A percentile compares a stretch with the other conserved stretches of the same genome.
Evolutionary conservation across 2,113 vertebrate species (phyloP).

Genomic region (Myxocyprinus asiaticus): DNA sequence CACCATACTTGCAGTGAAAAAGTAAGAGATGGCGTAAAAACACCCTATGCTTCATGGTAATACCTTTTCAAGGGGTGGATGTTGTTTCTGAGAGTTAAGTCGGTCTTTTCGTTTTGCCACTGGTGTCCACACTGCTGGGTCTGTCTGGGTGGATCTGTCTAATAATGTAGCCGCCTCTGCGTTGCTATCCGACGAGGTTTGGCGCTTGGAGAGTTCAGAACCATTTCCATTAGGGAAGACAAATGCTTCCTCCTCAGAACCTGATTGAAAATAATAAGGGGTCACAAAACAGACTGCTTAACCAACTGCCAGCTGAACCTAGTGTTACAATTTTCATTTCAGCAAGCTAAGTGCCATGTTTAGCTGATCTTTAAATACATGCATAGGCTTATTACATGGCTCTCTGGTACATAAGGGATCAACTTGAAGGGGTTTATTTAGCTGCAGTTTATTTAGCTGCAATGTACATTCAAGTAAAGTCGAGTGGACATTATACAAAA

Average conservation of each 20-base stretch:
- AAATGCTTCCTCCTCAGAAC: constrained; percentile 77
- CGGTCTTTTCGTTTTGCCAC: constrained; percentile 52
- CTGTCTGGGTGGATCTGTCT: constrained; percentile 73
- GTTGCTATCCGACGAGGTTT: constrained; percentile 37
- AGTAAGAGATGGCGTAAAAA: neutral
- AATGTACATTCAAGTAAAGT: no score
- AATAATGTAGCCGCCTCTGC: constrained; percentile 46
- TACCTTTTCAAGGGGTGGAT: constrained; percentile 61
- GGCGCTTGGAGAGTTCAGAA: constrained; percentile 60
- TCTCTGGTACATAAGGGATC: no score
- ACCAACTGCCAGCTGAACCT: no score
- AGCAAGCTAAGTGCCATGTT: no score
- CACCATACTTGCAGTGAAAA: neutral
- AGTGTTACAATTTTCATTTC: no score
- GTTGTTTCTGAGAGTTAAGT: constrained; percentile 48
- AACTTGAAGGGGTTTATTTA: no score
- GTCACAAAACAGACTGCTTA: neutral
- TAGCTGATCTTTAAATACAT: no score
- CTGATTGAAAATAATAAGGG: constrained; percentile 51
- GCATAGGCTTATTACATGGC: no score
- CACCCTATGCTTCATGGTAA: neutral
- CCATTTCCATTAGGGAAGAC: constrained; percentile 71
- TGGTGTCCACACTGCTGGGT: constrained; percentile 67
- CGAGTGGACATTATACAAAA: no score
- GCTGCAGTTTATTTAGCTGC: no score